These are phyloP conservation scores for Urocynchramus pylzowi DNA, from an alignment of 2,113 vertebrate species.

Conservation along the genomic window DNA sequence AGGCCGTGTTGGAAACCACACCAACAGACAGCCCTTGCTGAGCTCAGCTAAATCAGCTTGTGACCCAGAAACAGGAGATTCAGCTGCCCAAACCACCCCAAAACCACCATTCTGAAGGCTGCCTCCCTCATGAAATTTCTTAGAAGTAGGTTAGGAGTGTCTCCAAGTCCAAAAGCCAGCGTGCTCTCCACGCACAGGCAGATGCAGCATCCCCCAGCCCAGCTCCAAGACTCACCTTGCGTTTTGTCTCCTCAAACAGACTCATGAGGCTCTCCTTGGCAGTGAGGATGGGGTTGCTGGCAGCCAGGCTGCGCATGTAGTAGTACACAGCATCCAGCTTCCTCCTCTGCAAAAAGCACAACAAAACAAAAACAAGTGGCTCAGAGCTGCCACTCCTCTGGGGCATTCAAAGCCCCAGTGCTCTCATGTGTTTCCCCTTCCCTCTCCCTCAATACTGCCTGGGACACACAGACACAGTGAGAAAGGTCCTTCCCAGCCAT, in stretches of 20 bases:
- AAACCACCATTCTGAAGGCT: not conserved
- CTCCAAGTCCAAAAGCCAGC: not conserved
- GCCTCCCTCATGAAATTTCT: not conserved
- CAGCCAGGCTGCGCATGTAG: constrained; percentile 97
- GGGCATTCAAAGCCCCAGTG: not conserved
- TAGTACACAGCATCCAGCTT: constrained; percentile 98
- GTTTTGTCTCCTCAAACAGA: constrained; percentile 97
- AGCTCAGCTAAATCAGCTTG: not conserved
- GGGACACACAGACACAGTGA: not conserved
- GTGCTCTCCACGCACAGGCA: not conserved
- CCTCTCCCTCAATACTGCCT: not conserved
- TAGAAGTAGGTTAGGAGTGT: not conserved
- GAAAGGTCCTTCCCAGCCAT: not conserved
- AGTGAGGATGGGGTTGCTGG: constrained; percentile 96
- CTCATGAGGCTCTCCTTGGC: constrained; percentile 98
- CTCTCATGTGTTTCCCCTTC: fast-evolving
- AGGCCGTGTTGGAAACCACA: not conserved
- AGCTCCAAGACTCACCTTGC: constrained; percentile 81
- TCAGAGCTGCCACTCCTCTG: not conserved
- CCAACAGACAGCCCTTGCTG: not conserved
- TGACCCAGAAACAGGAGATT: not conserved
- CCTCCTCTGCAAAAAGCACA: constrained; percentile 80
- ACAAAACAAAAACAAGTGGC: not conserved
- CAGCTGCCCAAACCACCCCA: not conserved
- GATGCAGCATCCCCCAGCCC: not conserved